Conservation (phyloP, 2,113 vertebrate genomes). For the Leucopsar rothschildi region DNA sequence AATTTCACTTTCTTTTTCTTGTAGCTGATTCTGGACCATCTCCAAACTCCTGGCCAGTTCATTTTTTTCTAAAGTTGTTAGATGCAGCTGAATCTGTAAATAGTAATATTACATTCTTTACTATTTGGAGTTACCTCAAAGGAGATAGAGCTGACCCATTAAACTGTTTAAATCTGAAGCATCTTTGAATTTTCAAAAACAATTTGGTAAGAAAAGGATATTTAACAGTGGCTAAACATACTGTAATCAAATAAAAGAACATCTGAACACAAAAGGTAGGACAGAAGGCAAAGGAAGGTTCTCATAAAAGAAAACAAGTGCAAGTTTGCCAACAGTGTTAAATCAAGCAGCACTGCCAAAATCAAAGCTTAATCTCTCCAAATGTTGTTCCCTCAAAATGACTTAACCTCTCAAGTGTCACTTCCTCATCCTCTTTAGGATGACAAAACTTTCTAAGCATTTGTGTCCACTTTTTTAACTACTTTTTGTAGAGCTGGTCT, state of each 20-base stretch:
- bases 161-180: background rate
- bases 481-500: background rate
- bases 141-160: background rate
- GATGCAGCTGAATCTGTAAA: constrained; percentile 65
- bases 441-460: background rate
- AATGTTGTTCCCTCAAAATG: background rate
- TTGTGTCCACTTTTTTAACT: background rate
- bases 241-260: background rate
- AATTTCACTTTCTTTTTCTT: constrained; percentile 46
- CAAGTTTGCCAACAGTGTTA: background rate
- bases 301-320: background rate
- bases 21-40: constrained; percentile 48
- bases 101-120: background rate
- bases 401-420: background rate
- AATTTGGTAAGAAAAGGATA: background rate
- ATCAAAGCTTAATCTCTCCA: background rate
- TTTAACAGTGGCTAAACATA: background rate
- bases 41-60: constrained; percentile 55
- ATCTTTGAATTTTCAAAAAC: background rate
- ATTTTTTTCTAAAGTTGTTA: constrained; percentile 47
- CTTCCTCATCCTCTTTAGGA: background rate
- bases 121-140: background rate
- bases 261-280: background rate
- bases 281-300: background rate
- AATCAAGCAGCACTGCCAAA: background rate